Conservation (phyloP, 2,888 invertebrate species). For the Loripinus fragilis region DNA sequence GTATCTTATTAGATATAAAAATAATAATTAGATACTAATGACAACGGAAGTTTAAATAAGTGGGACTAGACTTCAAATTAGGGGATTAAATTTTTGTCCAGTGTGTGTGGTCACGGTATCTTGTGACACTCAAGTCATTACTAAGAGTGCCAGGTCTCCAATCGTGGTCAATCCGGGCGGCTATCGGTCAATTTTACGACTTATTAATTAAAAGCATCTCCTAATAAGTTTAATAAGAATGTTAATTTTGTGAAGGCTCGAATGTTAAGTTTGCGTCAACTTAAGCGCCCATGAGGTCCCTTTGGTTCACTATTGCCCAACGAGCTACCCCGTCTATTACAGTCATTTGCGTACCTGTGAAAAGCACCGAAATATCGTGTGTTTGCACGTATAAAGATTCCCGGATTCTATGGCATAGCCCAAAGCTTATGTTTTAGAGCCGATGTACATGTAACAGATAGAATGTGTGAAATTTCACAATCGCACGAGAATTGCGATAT, state of each 20-base stretch:
- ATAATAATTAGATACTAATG: constrained; percentile 43
- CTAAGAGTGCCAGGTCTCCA: constrained; percentile 10
- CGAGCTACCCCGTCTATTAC: too few relatives aligned
- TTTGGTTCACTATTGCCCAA: too few relatives aligned
- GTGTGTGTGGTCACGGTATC: constrained; percentile 47
- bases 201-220: constrained; percentile 11
- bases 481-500: too few relatives aligned
- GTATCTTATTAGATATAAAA: constrained; percentile 29
- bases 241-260: not conserved
- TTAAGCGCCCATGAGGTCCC: too few relatives aligned
- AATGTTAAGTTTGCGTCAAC: not conserved
- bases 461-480: too few relatives aligned
- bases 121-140: constrained; percentile 15
- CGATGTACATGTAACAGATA: too few relatives aligned
- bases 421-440: too few relatives aligned
- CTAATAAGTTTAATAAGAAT: not conserved
- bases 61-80: constrained; percentile 43
- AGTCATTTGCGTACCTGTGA: too few relatives aligned
- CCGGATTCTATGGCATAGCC: too few relatives aligned
- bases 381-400: too few relatives aligned
- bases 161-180: constrained; percentile 3
- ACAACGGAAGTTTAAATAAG: constrained; percentile 37
- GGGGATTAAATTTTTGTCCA: constrained; percentile 38
- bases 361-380: too few relatives aligned
- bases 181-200: constrained; percentile 19